Evolutionary conservation across 2,888 invertebrate genomes (phyloP).

Genomic region (Drosophila eohydei): DNA sequence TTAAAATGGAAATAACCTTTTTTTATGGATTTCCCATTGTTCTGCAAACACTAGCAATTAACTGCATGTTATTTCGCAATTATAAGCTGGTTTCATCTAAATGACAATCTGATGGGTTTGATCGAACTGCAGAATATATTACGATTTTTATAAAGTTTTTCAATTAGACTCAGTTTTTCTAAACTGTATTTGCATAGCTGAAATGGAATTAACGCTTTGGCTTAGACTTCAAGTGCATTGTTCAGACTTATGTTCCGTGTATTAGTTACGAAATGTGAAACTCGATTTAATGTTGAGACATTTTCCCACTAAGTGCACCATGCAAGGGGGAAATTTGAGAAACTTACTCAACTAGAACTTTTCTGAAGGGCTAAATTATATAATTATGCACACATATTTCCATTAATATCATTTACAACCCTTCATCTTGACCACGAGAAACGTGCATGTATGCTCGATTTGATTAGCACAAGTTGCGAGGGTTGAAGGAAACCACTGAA

Average conservation of each 20-base stretch:
- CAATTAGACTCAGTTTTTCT: no score
- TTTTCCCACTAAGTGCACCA: background rate
- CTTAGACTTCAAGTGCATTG: background rate
- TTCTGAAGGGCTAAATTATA: conserved; percentile 29
- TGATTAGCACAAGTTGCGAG: conserved; percentile 6
- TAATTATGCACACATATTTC: conserved; percentile 21
- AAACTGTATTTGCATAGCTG: background rate
- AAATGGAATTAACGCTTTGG: background rate
- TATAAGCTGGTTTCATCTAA: background rate
- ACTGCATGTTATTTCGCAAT: background rate
- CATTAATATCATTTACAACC: conserved; percentile 31
- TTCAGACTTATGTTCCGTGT: background rate
- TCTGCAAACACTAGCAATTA: background rate
- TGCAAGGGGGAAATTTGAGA: conserved; percentile 23
- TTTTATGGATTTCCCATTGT: conserved; percentile 1
- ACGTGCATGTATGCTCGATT: conserved; percentile 16
- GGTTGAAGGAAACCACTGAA: conserved; percentile 66
- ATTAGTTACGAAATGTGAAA: background rate
- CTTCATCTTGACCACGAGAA: conserved; percentile 17
- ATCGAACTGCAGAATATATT: no score
- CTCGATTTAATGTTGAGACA: background rate
- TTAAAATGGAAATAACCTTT: background rate
- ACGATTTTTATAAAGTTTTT: no score
- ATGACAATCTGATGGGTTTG: no score
- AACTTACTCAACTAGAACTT: conserved; percentile 9